These are phyloP conservation scores for Baronia brevicornis DNA, from an alignment of 2,888 invertebrate genomes.

Conservation along the genomic window DNA sequence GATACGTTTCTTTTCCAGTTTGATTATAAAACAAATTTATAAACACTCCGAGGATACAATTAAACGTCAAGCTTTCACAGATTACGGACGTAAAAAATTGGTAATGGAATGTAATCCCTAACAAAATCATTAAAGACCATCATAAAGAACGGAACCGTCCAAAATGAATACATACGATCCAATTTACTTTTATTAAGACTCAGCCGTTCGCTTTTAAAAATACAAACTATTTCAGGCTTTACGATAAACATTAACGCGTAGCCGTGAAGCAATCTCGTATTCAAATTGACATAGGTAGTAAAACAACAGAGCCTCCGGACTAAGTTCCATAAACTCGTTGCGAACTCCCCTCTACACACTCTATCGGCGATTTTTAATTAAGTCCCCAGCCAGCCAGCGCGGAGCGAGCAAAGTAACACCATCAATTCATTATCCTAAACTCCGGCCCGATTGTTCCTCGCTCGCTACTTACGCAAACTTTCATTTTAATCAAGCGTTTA, in stretches of 20 bases:
- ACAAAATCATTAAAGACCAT: slow-evolving; percentile 3
- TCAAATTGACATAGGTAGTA: slow-evolving; percentile 71
- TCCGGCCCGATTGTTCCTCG: slow-evolving; percentile 73
- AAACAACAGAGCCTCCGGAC: slow-evolving; percentile 67
- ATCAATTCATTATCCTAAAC: slow-evolving; percentile 77
- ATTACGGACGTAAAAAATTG: neutral
- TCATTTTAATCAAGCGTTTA: slow-evolving; percentile 77
- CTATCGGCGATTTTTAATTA: slow-evolving; percentile 76
- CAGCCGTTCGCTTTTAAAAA: slow-evolving; percentile 10
- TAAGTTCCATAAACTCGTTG: slow-evolving; percentile 72
- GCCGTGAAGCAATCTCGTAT: slow-evolving; percentile 62
- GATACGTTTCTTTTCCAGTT: too few species aligned
- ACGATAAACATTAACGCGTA: slow-evolving; percentile 30
- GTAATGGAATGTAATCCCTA: slow-evolving; percentile 3
- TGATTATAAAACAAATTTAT: too few species aligned
- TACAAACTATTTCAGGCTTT: slow-evolving; percentile 22
- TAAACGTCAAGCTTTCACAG: neutral
- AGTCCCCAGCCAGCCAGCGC: slow-evolving; percentile 66
- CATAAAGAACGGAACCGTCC: slow-evolving; percentile 3
- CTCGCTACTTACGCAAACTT: slow-evolving; percentile 75
- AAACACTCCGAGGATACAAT: too few species aligned
- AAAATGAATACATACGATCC: neutral
- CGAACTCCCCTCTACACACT: slow-evolving; percentile 71
- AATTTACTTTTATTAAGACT: slow-evolving; percentile 1
- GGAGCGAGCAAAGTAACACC: slow-evolving; percentile 73